Conservation (phyloP, 2,888 invertebrate genomes). For the Acleris holmiana region DNA sequence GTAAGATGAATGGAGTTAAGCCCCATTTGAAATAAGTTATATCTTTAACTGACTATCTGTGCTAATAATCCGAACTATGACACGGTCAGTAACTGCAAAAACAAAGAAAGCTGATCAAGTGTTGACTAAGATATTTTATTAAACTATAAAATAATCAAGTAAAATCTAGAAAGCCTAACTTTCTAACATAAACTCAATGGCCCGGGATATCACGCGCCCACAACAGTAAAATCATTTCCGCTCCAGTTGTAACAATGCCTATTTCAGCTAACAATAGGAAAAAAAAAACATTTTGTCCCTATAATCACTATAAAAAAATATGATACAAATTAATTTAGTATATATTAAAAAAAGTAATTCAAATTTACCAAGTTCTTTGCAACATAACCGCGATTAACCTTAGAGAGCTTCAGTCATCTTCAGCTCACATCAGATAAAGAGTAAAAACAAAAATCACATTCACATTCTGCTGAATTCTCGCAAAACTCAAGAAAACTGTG, state of each 20-base stretch:
- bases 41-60: too few relatives aligned
- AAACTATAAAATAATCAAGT: slow-evolving; percentile 7
- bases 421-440: neutral
- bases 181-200: slow-evolving; percentile 36
- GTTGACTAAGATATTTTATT: too few relatives aligned
- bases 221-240: slow-evolving; percentile 55
- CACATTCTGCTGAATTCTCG: neutral
- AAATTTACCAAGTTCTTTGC: too few relatives aligned
- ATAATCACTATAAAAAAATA: too few relatives aligned
- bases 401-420: neutral
- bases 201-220: slow-evolving; percentile 43
- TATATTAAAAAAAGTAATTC: too few relatives aligned
- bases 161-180: slow-evolving; percentile 7
- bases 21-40: too few relatives aligned
- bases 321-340: too few relatives aligned
- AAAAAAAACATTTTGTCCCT: slow-evolving; percentile 38
- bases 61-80: too few relatives aligned
- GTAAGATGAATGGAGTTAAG: too few relatives aligned
- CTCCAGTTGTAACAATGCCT: slow-evolving; percentile 43
- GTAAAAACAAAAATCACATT: neutral
- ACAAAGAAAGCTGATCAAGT: too few relatives aligned
- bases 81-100: too few relatives aligned
- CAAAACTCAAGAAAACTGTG: slow-evolving; percentile 10
- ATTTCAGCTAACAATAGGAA: slow-evolving; percentile 38
- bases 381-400: neutral